These are phyloP conservation scores for Apodemus speciosus DNA, from an alignment of 2,113 vertebrate species.

Conservation along the genomic window DNA sequence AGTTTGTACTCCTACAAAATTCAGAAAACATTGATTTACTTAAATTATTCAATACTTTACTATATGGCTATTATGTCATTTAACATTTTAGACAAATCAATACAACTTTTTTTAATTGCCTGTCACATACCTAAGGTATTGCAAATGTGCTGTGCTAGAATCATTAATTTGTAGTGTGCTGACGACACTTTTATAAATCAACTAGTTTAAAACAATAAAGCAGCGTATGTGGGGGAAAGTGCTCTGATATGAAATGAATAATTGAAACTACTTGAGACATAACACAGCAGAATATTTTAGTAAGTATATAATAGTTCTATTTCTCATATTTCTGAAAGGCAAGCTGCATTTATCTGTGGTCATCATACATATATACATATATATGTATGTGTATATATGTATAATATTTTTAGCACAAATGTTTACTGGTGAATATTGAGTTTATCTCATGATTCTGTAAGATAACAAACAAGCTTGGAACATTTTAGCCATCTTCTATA, in stretches of 20 bases:
- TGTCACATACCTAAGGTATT: constrained; percentile 78
- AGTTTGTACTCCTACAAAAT: constrained; percentile 84
- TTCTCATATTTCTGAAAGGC: constrained; percentile 37
- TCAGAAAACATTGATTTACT: constrained; percentile 87
- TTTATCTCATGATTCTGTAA: not conserved
- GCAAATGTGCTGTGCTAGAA: constrained; percentile 75
- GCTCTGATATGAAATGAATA: constrained; percentile 74
- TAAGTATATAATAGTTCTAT: constrained; percentile 56
- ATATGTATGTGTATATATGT: not conserved
- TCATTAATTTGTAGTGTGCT: constrained; percentile 76
- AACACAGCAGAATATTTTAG: constrained; percentile 51
- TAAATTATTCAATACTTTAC: constrained; percentile 88
- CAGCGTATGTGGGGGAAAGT: constrained; percentile 47
- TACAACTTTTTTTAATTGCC: constrained; percentile 81
- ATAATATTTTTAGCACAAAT: not conserved
- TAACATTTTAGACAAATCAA: constrained; percentile 88
- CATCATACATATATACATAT: not conserved
- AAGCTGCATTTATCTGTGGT: not conserved
- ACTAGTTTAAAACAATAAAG: constrained; percentile 69
- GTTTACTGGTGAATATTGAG: not conserved
- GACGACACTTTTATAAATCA: constrained; percentile 77
- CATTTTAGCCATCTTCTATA: not conserved
- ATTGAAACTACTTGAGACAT: constrained; percentile 68
- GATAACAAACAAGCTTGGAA: not conserved
- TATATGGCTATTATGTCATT: constrained; percentile 84